Conservation (phyloP, 2,113 vertebrate species). For the Artemisiospiza belli region DNA sequence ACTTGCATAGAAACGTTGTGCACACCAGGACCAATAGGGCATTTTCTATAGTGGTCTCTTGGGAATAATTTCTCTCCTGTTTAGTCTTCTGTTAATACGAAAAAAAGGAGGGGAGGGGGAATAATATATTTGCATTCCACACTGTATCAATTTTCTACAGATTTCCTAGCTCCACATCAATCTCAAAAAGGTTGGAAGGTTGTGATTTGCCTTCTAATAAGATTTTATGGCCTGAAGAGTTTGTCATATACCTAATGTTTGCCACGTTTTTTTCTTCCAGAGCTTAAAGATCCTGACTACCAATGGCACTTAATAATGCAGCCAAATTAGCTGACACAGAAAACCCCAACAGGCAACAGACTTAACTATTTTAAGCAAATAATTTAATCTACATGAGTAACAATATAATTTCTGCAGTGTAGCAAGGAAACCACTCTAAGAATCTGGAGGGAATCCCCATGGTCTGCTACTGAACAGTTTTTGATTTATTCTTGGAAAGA, state of each 20-base stretch:
- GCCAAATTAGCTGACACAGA: slow-evolving; percentile 51
- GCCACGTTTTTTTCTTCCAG: background rate
- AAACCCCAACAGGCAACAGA: slow-evolving; percentile 27
- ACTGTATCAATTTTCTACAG: slow-evolving; percentile 9
- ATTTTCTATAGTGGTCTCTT: background rate
- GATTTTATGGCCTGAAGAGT: slow-evolving; percentile 50
- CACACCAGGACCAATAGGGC: background rate
- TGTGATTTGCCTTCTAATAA: slow-evolving; percentile 51
- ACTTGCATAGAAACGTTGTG: background rate
- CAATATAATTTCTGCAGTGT: slow-evolving; percentile 47
- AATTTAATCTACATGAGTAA: slow-evolving; percentile 63
- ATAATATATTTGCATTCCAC: background rate
- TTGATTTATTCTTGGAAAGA: slow-evolving; percentile 70
- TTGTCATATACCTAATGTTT: slow-evolving; percentile 34
- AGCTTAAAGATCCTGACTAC: slow-evolving; percentile 29
- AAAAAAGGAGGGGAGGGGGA: background rate
- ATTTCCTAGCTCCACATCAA: slow-evolving; percentile 19
- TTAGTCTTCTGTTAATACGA: background rate
- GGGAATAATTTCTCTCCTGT: background rate
- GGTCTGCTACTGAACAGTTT: slow-evolving; percentile 61
- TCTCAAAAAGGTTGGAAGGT: slow-evolving; percentile 22
- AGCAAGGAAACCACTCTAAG: slow-evolving; percentile 38
- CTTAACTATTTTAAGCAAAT: slow-evolving; percentile 67
- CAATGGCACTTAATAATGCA: slow-evolving; percentile 1
- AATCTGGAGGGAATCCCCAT: slow-evolving; percentile 38